Base-by-base conservation (phyloP, 2,113 vertebrate genomes). In the Lethenteron reissneri region DNA sequence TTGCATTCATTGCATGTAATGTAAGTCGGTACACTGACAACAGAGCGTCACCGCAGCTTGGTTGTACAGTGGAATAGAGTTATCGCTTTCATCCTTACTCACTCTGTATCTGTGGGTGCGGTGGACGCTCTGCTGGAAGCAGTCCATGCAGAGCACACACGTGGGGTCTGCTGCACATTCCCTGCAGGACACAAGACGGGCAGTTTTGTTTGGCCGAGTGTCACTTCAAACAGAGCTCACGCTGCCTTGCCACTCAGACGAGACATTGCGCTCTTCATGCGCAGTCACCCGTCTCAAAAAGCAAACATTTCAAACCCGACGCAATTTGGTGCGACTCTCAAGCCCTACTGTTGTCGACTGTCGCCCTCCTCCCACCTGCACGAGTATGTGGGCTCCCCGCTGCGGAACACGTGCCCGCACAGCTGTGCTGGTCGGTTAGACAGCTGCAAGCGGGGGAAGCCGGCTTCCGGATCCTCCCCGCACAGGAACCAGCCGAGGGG, bases 111-210 rank as follows among this genome's bases (percentile, higher is more conserved):
- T 85, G 75, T 99, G 94, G 10, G 91, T 86, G 84, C 85, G 87
- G 76, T 97, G 92, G 76, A 89, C 80, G 72, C 94, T 96, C 75
- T 85, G 87, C 78, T 95, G 80, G 83, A 99, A 99, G 80, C 94
- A 99, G 80, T 92, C 85, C 92, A 97, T 97, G 77, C 94, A 99
- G 69, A 99, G 81, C 70, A 99, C 94, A 79, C 94, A 99, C 25
- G 94, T 99, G 13, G 92, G 88, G 76, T 99, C 94, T 58, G 92
- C 88, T 14, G 91, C 94, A 78, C 94, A 99, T 77, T 97, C 89
- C 80, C 94, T 97, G 81, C 72, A 88, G 83, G 73, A 83, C 76
- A 19, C 11, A 73, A 76, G 79, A 78, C 4, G 41, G 41, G 41
- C 41, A 41, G 41, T 41, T 41, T 41, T 41, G 41, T 41, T 41